phyloP scores from a whole-genome alignment of 1,140 invertebrate species.

The Bombus polaris region DNA sequence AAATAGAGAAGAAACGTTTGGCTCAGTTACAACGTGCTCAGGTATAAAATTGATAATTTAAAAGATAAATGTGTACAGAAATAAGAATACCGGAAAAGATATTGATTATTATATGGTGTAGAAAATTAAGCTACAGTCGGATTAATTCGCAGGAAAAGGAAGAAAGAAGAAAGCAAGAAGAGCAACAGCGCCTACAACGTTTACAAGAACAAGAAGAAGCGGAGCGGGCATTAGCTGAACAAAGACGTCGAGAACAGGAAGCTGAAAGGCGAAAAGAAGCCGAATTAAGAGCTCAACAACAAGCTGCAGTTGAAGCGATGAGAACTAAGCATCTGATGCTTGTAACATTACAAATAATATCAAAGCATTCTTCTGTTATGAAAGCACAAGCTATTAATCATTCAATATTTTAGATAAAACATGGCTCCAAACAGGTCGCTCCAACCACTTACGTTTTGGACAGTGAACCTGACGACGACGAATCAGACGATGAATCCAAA shows the following conservation, averaged over 20 bases:
- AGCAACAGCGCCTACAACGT: constrained; percentile 76
- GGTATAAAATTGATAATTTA: constrained; percentile 45
- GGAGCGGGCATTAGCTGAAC: constrained; percentile 82
- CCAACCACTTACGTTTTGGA: constrained; percentile 74
- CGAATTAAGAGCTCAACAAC: constrained; percentile 75
- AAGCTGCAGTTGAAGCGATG: constrained; percentile 76
- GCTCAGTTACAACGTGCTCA: constrained; percentile 72
- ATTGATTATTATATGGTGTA: too few species aligned
- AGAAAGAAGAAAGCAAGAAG: constrained; percentile 80
- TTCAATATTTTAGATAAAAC: constrained; percentile 62
- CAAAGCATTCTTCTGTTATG: background rate
- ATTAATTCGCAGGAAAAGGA: constrained; percentile 79
- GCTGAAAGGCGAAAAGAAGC: constrained; percentile 76
- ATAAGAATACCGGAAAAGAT: background rate
- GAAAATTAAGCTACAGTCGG: background rate
- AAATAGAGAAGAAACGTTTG: constrained; percentile 76
- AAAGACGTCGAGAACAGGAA: constrained; percentile 81
- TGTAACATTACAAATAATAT: constrained; percentile 22
- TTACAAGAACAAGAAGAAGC: constrained; percentile 83
- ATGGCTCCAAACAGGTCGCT: constrained; percentile 57
- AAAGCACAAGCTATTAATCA: background rate
- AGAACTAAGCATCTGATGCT: constrained; percentile 75
- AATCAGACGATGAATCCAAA: constrained; percentile 83
- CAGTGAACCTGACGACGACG: constrained; percentile 82
- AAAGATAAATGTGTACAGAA: background rate